Conservation (phyloP, 2,888 invertebrate genomes). For the Siphonodentalium dalli region DNA sequence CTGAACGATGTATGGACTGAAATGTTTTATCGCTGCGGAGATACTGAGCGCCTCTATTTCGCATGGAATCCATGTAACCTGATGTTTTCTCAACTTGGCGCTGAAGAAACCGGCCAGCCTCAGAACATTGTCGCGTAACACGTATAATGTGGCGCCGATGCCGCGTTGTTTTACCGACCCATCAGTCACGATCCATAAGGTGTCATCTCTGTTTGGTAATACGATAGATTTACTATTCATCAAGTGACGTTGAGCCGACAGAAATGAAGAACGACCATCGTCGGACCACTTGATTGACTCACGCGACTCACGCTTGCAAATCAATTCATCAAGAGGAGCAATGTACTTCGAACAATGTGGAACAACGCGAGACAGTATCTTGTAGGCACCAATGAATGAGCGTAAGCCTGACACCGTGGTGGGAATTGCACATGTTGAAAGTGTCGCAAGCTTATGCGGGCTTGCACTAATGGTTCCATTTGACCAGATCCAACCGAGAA, state of each 20-base stretch:
- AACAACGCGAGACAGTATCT: conserved; percentile 26
- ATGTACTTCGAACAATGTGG: conserved; percentile 11
- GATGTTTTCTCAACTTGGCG: conserved; percentile 12
- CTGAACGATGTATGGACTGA: conserved; percentile 30
- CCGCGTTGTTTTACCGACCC: conserved; percentile 7
- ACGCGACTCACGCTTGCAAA: conserved; percentile 10
- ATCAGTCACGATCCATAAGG: conserved; percentile 10
- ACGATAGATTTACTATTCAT: conserved; percentile 17
- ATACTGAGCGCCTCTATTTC: conserved; percentile 13
- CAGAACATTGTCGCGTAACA: not conserved
- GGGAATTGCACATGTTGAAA: conserved; percentile 19
- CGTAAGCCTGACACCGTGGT: conserved; percentile 28
- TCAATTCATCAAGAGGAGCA: conserved; percentile 17
- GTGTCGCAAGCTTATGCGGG: conserved; percentile 25
- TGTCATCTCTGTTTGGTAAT: conserved; percentile 15
- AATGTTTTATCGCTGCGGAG: conserved; percentile 15
- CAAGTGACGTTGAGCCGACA: not conserved
- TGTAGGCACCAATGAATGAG: conserved; percentile 33
- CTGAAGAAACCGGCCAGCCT: conserved; percentile 7
- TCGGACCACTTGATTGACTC: conserved; percentile 26
- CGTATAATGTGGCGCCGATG: conserved; percentile 3
- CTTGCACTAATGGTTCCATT: conserved; percentile 13
- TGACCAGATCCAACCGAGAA: conserved; percentile 30
- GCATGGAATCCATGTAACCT: conserved; percentile 10
- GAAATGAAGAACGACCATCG: not conserved